These are phyloP conservation scores for Gortyna flavago DNA, from an alignment of 2,888 invertebrate species.

Conservation along the genomic window DNA sequence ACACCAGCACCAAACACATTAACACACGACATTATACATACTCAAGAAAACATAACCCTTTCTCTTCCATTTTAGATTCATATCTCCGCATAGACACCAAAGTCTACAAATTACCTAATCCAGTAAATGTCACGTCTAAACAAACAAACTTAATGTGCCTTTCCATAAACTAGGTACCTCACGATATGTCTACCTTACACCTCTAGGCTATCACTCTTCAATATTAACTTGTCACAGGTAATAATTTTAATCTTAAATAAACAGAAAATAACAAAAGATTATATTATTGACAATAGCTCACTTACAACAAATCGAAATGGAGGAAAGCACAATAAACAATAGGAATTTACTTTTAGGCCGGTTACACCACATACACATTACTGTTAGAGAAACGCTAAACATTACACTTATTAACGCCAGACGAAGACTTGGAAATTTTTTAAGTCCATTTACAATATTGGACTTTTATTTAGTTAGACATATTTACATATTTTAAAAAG, in stretches of 20 bases:
- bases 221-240: slow-evolving; percentile 53
- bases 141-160: slow-evolving; percentile 22
- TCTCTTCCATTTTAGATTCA: slow-evolving; percentile 3
- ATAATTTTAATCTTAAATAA: slow-evolving; percentile 51
- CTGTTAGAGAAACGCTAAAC: background rate
- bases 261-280: slow-evolving; percentile 41
- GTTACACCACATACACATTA: background rate
- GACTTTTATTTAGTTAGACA: too few relatives aligned
- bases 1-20: too few relatives aligned
- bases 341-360: slow-evolving; percentile 26
- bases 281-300: slow-evolving; percentile 46
- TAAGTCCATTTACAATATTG: too few relatives aligned
- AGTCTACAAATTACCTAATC: slow-evolving; percentile 17
- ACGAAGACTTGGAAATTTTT: too few relatives aligned
- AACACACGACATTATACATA: background rate
- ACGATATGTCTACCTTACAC: slow-evolving; percentile 25
- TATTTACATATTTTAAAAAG: too few relatives aligned
- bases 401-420: background rate
- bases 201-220: slow-evolving; percentile 41
- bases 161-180: slow-evolving; percentile 3
- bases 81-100: slow-evolving; percentile 11
- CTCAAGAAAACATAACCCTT: background rate
- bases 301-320: slow-evolving; percentile 34
- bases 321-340: slow-evolving; percentile 39
- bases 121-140: slow-evolving; percentile 34